These are phyloP conservation scores for Parapristionchus giblindavisi DNA, from an alignment of 2,888 invertebrate genomes.

Conservation along the genomic window DNA sequence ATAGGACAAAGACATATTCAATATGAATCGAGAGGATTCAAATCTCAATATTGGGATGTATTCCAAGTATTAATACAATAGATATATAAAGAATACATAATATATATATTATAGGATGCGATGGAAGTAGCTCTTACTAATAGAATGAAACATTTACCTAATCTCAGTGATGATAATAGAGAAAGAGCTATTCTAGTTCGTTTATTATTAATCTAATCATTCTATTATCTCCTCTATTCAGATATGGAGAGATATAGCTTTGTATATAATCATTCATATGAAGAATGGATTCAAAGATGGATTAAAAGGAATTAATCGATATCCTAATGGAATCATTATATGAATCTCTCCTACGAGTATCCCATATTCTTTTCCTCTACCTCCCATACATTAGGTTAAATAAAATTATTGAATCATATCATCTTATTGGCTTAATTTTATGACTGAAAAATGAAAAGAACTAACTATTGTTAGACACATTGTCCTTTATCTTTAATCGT, in stretches of 20 bases:
- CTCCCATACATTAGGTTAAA: background rate
- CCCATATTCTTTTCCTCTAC: background rate
- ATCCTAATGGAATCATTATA: constrained; percentile 39
- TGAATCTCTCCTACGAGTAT: background rate
- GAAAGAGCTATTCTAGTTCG: constrained; percentile 53
- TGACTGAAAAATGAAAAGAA: background rate
- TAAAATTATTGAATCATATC: background rate
- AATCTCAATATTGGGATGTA: constrained; percentile 65
- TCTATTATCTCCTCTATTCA: constrained; percentile 1
- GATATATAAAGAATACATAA: background rate
- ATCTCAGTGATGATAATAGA: constrained; percentile 54
- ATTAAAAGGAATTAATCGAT: constrained; percentile 52
- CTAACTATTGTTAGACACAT: background rate
- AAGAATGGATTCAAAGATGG: constrained; percentile 61
- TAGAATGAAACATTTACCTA: constrained; percentile 49
- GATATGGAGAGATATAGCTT: constrained; percentile 63
- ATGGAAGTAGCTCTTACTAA: constrained; percentile 59
- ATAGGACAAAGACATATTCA: constrained; percentile 63
- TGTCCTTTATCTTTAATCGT: too few species aligned
- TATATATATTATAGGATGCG: constrained; percentile 55
- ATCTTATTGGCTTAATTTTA: background rate
- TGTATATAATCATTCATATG: constrained; percentile 65
- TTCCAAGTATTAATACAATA: constrained; percentile 54
- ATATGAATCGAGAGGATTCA: constrained; percentile 64
- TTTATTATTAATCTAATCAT: background rate